These are phyloP conservation scores for Thalassarche chlororhynchos DNA, from an alignment of 2,113 vertebrate species.

Conservation along the genomic window DNA sequence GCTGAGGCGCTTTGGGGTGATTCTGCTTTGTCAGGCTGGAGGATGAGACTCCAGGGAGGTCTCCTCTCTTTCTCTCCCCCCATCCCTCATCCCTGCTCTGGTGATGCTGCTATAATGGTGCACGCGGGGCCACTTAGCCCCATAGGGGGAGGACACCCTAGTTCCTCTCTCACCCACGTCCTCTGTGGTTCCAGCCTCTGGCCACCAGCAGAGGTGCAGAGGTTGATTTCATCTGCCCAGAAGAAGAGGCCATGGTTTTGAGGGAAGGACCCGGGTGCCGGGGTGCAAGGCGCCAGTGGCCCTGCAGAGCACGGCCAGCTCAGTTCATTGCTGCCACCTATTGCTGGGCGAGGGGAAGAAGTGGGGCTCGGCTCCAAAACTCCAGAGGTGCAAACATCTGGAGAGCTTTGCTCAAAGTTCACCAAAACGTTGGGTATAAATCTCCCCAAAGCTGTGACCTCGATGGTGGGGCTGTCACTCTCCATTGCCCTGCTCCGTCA, in stretches of 20 bases:
- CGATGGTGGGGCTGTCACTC: background rate
- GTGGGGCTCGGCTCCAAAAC: background rate
- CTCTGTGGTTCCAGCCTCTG: background rate
- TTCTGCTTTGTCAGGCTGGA: background rate
- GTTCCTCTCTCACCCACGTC: background rate
- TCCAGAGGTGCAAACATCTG: background rate
- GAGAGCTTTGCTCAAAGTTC: background rate
- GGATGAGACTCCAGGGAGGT: background rate
- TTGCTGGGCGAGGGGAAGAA: background rate
- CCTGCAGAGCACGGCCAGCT: background rate
- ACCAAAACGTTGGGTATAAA: accelerated
- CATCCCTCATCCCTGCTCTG: background rate
- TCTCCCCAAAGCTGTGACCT: background rate
- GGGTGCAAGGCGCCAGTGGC: background rate
- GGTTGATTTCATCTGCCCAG: background rate
- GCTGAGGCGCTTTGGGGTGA: background rate
- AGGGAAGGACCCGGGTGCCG: accelerated
- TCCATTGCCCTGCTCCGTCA: background rate
- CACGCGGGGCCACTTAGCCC: accelerated
- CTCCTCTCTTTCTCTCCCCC: background rate
- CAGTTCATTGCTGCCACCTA: background rate
- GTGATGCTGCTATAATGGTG: background rate
- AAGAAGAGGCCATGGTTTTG: background rate
- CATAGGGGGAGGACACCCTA: background rate
- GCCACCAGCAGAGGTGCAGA: background rate